These are phyloP conservation scores for Poecile montanus DNA, from an alignment of 2,797 vertebrate genomes.

Conservation along the genomic window DNA sequence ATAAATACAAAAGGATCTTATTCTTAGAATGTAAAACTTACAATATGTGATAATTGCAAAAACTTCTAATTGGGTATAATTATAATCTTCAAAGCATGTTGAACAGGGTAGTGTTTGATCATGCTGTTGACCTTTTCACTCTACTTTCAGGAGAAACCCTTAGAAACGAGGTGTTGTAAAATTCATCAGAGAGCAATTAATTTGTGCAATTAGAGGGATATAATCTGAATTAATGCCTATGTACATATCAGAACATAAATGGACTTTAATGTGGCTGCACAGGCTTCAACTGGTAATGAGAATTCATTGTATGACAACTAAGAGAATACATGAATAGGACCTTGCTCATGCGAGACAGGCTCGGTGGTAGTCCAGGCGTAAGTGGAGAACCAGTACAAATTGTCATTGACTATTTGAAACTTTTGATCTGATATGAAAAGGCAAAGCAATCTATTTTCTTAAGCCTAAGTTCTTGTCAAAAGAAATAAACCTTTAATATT, in stretches of 20 bases:
- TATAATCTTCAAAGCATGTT: conserved; percentile 74
- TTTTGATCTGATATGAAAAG: neutral
- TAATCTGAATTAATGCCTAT: conserved; percentile 53
- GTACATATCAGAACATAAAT: conserved; percentile 42
- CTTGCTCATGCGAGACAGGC: neutral
- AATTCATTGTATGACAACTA: neutral
- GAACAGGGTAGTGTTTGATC: conserved; percentile 62
- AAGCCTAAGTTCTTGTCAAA: neutral
- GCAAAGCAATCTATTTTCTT: conserved; percentile 26
- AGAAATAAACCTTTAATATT: neutral
- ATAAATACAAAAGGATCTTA: conserved; percentile 53
- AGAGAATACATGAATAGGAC: neutral
- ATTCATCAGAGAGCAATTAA: conserved; percentile 75
- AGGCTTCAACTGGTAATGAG: conserved; percentile 1
- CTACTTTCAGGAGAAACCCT: conserved; percentile 44
- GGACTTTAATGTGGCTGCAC: conserved; percentile 30
- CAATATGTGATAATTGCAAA: conserved; percentile 64
- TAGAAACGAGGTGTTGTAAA: conserved; percentile 65
- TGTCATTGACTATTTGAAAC: neutral
- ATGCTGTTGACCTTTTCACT: conserved; percentile 69
- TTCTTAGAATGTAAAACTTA: conserved; percentile 59
- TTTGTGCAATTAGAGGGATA: conserved; percentile 67
- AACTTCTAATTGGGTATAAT: conserved; percentile 72
- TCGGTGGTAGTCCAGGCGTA: neutral
- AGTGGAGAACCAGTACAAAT: neutral